Conservation (phyloP, 2,113 vertebrate species). For the Eonycteris spelaea region DNA sequence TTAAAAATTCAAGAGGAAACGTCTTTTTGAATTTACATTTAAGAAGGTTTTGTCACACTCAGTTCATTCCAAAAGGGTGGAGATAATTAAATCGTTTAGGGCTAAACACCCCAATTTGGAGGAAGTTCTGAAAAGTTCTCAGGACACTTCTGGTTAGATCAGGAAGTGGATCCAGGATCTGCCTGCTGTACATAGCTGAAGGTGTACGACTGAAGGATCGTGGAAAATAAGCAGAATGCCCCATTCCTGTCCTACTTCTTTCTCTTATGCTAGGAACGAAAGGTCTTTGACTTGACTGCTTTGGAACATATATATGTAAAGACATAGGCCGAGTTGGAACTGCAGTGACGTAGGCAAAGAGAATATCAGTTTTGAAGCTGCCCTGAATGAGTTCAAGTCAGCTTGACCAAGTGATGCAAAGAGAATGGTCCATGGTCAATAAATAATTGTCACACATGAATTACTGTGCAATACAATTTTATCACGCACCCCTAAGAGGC, state of each 20-base stretch:
- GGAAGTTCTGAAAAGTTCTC: not conserved
- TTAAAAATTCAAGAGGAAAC: not conserved
- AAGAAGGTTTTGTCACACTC: not conserved
- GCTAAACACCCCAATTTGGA: not conserved
- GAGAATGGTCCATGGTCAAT: not conserved
- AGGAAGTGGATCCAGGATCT: not conserved
- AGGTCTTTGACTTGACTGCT: not conserved
- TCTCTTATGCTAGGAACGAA: not conserved
- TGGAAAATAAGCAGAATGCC: not conserved
- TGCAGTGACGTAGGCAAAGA: too few relatives aligned
- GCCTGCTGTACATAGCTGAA: not conserved
- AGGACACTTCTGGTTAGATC: not conserved
- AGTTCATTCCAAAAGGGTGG: not conserved
- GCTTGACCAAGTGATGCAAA: not conserved
- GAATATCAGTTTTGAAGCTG: not conserved
- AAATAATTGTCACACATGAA: not conserved
- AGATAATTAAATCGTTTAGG: not conserved
- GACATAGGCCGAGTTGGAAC: not conserved
- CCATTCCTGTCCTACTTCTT: accelerated
- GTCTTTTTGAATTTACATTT: not conserved
- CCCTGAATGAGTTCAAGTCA: not conserved
- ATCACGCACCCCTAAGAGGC: not conserved
- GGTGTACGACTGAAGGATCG: accelerated
- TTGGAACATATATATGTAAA: not conserved
- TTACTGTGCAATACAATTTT: not conserved